A percentile compares a stretch with the other conserved stretches of the same genome.
These are phyloP conservation scores for Caenorhabditis sulstoni DNA, from an alignment of 2,888 invertebrate species.

Conservation along the genomic window DNA sequence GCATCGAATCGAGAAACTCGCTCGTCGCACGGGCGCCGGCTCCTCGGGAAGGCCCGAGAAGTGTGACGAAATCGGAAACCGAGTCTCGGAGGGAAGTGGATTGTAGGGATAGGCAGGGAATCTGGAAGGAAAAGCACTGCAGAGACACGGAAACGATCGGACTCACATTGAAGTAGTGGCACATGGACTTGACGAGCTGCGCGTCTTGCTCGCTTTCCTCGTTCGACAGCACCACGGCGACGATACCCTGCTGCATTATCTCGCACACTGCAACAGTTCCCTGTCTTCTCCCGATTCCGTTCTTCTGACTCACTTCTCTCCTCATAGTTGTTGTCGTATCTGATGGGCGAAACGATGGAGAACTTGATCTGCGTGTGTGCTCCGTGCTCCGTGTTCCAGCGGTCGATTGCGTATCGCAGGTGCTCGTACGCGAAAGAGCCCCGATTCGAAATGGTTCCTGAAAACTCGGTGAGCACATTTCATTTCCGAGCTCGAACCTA, in stretches of 20 bases:
- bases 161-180: slow-evolving; percentile 72
- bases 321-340: slow-evolving; percentile 65
- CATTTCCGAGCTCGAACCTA: slow-evolving; percentile 17
- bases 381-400: slow-evolving; percentile 74
- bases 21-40: slow-evolving; percentile 65
- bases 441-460: slow-evolving; percentile 62
- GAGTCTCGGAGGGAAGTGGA: slow-evolving; percentile 47
- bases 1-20: slow-evolving; percentile 68
- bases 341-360: slow-evolving; percentile 65
- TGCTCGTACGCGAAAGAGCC: slow-evolving; percentile 74
- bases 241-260: slow-evolving; percentile 75
- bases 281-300: neutral
- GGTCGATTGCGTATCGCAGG: slow-evolving; percentile 74
- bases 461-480: neutral
- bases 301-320: slow-evolving; percentile 54
- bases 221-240: slow-evolving; percentile 73
- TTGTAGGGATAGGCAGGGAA: slow-evolving; percentile 58
- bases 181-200: slow-evolving; percentile 74
- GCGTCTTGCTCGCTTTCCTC: slow-evolving; percentile 66
- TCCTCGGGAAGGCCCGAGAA: slow-evolving; percentile 65
- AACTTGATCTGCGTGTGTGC: slow-evolving; percentile 69
- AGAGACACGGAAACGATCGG: neutral
- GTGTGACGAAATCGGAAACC: slow-evolving; percentile 63
- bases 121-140: no score
- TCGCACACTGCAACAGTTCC: slow-evolving; percentile 74